phyloP scores from a whole-genome alignment of 2,888 invertebrate genomes.

The Rhamnusium bicolor region DNA sequence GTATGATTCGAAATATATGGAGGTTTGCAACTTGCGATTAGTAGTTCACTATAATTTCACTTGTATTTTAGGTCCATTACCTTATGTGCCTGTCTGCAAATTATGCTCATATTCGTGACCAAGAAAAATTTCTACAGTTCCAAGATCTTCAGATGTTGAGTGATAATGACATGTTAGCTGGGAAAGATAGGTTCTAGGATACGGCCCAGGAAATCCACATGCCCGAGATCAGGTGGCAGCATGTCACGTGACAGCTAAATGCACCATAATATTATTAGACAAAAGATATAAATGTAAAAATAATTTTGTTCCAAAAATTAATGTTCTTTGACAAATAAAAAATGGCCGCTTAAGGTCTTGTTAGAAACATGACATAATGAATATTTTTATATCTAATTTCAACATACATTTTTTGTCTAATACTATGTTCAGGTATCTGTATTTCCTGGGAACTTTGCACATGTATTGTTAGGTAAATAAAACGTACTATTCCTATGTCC shows the following conservation, averaged over 20 bases:
- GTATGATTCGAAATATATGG: too few relatives aligned
- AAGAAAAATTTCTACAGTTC: constrained; percentile 93
- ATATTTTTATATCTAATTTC: neutral
- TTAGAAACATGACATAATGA: neutral
- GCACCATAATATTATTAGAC: constrained; percentile 21
- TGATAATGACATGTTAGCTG: constrained; percentile 81
- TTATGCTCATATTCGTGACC: constrained; percentile 95
- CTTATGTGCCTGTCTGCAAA: constrained; percentile 96
- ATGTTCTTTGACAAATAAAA: constrained; percentile 1
- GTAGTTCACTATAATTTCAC: neutral
- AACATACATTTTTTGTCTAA: constrained; percentile 22
- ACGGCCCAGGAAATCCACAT: constrained; percentile 78
- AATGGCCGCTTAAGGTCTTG: neutral
- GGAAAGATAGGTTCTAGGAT: constrained; percentile 93
- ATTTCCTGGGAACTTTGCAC: constrained; percentile 58
- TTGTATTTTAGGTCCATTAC: constrained; percentile 80
- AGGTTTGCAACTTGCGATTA: neutral
- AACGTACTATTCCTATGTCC: constrained; percentile 28
- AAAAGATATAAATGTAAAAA: neutral
- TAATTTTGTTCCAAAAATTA: neutral
- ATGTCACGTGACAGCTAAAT: constrained; percentile 27
- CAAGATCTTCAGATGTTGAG: constrained; percentile 90
- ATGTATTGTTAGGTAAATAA: constrained; percentile 9
- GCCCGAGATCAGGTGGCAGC: constrained; percentile 62
- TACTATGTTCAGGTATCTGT: constrained; percentile 43